Percentiles rank a stretch among this genome's conserved stretches.
phyloP scores from a whole-genome alignment of 2,113 vertebrate species.

The Ceyx melanurus region DNA sequence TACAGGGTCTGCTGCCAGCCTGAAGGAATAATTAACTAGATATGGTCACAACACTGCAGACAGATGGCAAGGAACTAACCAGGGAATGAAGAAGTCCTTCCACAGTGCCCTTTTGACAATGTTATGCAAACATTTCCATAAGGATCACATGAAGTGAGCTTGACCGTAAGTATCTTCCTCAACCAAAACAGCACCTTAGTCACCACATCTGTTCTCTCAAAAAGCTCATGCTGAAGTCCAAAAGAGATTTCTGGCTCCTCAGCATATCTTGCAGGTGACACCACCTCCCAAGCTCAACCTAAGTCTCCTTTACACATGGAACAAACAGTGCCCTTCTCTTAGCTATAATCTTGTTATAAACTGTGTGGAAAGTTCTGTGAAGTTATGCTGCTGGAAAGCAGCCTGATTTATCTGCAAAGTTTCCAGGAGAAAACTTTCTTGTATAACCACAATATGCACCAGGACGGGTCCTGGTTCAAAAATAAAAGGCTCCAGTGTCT shows the following conservation, averaged over 20 bases:
- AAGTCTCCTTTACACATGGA: background rate
- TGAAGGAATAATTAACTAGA: constrained; percentile 56
- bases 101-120: background rate
- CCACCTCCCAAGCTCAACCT: background rate
- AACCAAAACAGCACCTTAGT: background rate
- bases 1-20: background rate
- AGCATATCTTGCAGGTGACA: background rate
- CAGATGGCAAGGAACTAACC: constrained; percentile 32
- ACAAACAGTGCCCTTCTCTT: background rate
- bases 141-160: background rate
- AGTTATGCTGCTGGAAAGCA: background rate
- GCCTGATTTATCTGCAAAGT: background rate
- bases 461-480: constrained; percentile 35
- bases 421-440: constrained; percentile 14
- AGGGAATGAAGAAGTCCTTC: background rate
- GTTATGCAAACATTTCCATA: background rate
- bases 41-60: background rate
- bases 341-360: background rate
- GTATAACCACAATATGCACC: background rate
- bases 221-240: background rate
- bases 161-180: background rate
- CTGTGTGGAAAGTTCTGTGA: background rate
- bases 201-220: background rate
- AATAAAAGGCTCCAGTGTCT: constrained; percentile 50
- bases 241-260: background rate